A percentile compares a stretch with the other conserved stretches of the same genome.
These are phyloP conservation scores for Gallinago undulata DNA, from an alignment of 2,113 vertebrate genomes.

Conservation along the genomic window DNA sequence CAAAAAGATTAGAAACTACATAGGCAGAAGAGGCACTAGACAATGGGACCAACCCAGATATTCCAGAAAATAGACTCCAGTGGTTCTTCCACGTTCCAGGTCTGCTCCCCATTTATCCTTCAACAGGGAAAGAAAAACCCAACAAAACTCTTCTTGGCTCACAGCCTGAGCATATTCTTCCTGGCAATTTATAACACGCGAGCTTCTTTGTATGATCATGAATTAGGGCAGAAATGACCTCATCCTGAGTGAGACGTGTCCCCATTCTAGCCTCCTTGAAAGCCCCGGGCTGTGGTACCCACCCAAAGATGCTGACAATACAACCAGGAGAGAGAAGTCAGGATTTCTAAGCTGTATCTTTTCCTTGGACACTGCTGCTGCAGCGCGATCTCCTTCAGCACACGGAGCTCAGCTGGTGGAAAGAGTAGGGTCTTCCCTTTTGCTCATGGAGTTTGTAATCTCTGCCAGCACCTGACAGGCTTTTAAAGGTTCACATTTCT, in stretches of 20 bases:
- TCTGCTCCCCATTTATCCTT: neutral
- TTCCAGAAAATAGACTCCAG: neutral
- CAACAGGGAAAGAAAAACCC: neutral
- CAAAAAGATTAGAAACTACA: neutral
- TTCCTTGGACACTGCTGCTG: neutral
- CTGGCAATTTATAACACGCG: neutral
- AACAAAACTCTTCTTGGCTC: neutral
- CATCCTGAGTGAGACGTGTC: neutral
- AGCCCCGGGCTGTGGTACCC: neutral
- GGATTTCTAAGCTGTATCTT: neutral
- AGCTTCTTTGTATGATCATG: neutral
- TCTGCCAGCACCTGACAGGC: neutral
- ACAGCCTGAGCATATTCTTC: neutral
- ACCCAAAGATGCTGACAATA: neutral
- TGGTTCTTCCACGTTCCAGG: neutral
- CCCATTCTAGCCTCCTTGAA: neutral
- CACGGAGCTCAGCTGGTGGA: neutral
- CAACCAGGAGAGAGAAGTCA: neutral
- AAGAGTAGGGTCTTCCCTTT: neutral
- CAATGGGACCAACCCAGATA: neutral
- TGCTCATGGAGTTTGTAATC: neutral
- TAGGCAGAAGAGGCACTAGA: neutral
- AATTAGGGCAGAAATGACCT: neutral
- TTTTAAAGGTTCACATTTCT: neutral
- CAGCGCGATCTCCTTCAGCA: neutral